These are phyloP conservation scores for Drosophila saltans DNA, from an alignment of 1,140 invertebrate genomes.

Conservation along the genomic window DNA sequence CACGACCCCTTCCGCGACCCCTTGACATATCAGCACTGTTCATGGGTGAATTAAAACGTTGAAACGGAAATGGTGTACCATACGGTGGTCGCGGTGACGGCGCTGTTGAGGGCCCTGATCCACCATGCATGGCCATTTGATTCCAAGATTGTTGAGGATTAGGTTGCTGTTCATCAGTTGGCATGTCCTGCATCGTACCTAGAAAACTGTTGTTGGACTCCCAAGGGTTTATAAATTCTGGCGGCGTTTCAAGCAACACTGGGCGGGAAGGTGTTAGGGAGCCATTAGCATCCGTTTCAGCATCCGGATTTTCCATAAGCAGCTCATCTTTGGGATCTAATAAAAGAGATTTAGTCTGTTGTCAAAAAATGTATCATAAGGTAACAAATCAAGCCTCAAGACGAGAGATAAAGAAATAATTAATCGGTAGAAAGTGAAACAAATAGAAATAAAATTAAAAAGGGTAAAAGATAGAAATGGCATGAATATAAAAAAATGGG, in stretches of 20 bases:
- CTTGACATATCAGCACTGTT: slow-evolving; percentile 63
- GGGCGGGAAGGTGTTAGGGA: slow-evolving; percentile 52
- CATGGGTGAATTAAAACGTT: slow-evolving; percentile 45
- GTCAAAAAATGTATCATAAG: slow-evolving; percentile 20
- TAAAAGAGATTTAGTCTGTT: neutral
- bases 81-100: slow-evolving; percentile 67
- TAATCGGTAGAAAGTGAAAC: slow-evolving; percentile 16
- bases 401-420: no score
- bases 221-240: slow-evolving; percentile 69
- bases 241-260: slow-evolving; percentile 70
- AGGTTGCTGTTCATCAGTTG: slow-evolving; percentile 45
- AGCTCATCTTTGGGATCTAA: slow-evolving; percentile 55
- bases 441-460: neutral
- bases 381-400: slow-evolving; percentile 8
- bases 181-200: slow-evolving; percentile 53
- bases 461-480: neutral
- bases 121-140: slow-evolving; percentile 67
- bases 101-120: slow-evolving; percentile 48
- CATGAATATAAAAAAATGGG: neutral
- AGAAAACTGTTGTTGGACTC: slow-evolving; percentile 60
- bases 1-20: slow-evolving; percentile 61
- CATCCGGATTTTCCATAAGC: slow-evolving; percentile 20
- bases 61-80: slow-evolving; percentile 56
- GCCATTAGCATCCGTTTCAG: slow-evolving; percentile 57
- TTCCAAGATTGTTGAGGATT: slow-evolving; percentile 57